Base-by-base conservation (phyloP, 2,888 invertebrate genomes). In the Amiota communis region DNA sequence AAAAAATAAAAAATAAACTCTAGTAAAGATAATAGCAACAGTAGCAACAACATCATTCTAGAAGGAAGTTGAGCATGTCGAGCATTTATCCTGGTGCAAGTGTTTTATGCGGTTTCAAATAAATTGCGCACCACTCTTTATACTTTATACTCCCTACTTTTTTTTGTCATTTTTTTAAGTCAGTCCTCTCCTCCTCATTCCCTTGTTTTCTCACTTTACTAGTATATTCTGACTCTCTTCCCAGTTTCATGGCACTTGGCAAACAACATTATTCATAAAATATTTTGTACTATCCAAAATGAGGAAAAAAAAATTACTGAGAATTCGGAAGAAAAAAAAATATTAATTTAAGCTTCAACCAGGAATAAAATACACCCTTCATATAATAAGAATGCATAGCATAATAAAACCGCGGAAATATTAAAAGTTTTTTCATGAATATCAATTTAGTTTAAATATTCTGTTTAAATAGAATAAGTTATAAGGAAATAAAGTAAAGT, bases 31-130 rank as follows among this genome's bases (percentile, higher is more conserved):
- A 68, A 57, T 72, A 71, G 72, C 76, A 51, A 59, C 15, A 12
- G 9, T 59, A 59, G 15, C n/a, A n/a, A 53, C 12, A 53, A 23
- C 23, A 23, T 2, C 23, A 23, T 2, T 36, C 36, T 36, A 6
- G 36, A 36, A 36, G 36, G 36, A 36, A 36, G 36, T 36, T 74
- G 70, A 78, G 80, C 73, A 13, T 15, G n/a, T 53, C 13, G 53
- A 77, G 81, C 78, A 78, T 84, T 81, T 83, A 77, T 74, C 80
- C 77, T 77, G 77, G 75, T 77, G 78, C 78, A 81, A 81, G 80
- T 51, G 65, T 84, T 83, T 84, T 83, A 83, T 83, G 83, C 78
- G 84, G 84, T 82, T 77, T 78, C 81, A 84, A 84, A 83, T 83
- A 83, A 84, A 84, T 83, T 83, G 84, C 82, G 78, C 81, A 71